These are phyloP conservation scores for Xyliphius kryptos DNA, from an alignment of 2,113 vertebrate species.

Conservation along the genomic window DNA sequence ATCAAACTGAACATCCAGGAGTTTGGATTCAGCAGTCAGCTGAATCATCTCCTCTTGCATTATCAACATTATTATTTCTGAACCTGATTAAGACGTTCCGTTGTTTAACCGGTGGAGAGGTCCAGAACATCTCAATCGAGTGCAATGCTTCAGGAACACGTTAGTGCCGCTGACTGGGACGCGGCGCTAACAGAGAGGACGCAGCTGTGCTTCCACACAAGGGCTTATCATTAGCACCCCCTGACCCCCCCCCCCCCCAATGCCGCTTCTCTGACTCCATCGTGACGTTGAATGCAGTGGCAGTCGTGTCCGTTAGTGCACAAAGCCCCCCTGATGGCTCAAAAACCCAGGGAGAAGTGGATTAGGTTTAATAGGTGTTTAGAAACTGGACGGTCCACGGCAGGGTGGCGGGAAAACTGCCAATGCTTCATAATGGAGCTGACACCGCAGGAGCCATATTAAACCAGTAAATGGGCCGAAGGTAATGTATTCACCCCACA, in stretches of 20 bases:
- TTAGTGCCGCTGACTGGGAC: not conserved
- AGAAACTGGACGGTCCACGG: constrained; percentile 15
- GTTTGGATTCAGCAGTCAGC: too few species aligned
- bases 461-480: constrained; percentile 26
- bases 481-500: constrained; percentile 7
- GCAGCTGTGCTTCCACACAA: constrained; percentile 7
- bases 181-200: not conserved
- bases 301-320: constrained; percentile 15
- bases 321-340: constrained; percentile 52
- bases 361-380: constrained; percentile 42
- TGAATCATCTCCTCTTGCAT: too few species aligned
- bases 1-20: too few species aligned
- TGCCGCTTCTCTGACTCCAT: constrained; percentile 5
- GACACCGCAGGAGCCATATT: constrained; percentile 43
- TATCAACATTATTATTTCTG: not conserved
- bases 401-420: constrained; percentile 41
- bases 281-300: not conserved
- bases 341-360: constrained; percentile 42
- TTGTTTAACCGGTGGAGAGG: not conserved
- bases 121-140: not conserved
- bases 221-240: constrained; percentile 3
- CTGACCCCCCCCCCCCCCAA: not conserved
- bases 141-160: not conserved
- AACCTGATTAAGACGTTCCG: not conserved
- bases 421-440: constrained; percentile 48